Evolutionary conservation across 2,797 vertebrate species (phyloP), one percentile per base, ranked within the genome.

Genomic region (Paratrypauchen microcephalus): DNA sequence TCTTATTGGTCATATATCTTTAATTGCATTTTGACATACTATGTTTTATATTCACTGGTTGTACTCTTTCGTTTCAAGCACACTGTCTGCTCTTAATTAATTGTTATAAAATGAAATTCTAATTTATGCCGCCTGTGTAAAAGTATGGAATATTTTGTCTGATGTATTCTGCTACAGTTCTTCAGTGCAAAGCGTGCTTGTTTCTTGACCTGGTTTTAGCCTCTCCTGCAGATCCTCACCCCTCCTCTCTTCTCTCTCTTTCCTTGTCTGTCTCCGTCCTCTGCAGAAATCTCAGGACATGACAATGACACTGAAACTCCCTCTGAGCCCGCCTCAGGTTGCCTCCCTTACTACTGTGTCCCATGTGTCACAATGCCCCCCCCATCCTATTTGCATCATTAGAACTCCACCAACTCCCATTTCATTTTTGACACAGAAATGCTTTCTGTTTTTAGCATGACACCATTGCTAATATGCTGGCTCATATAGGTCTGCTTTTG

Each of bases 241-340:
- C 75, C 85, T 87, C 86, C 83, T 85, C 75, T 90, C 89, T 95
- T 91, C 57, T 86, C 83, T 86, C 76, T 91, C 89, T 92, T 84
- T 81, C 0, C 92, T 92, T 91, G 94, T 93, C 88, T 85, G 73
- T 96, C 91, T 96, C 94, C 96, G 90, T 87, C 95, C 91, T 95
- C 93, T 92, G 73, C 97, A 99, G 97, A 99, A 81, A 92, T 94
- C 94, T 92, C 96, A 94, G 97, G 94, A 96, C 93, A 95, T 94
- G 97, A 96, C 87, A 98, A 93, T 97, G 95, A 97, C 91, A 98
- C 94, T 95, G 96, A 98, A 79, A 95, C 96, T 86, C 94, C 94
- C 91, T 92, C 96, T 77, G 91, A 97, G 94, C 90, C 93, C 91
- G 91, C 94, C 87, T 90, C 97, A 99, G 97, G 97, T 99, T 94